Evolutionary conservation across 2,888 invertebrate species (phyloP), one percentile per base, ranked within the genome.

Genomic region (Brachyptera putata): DNA sequence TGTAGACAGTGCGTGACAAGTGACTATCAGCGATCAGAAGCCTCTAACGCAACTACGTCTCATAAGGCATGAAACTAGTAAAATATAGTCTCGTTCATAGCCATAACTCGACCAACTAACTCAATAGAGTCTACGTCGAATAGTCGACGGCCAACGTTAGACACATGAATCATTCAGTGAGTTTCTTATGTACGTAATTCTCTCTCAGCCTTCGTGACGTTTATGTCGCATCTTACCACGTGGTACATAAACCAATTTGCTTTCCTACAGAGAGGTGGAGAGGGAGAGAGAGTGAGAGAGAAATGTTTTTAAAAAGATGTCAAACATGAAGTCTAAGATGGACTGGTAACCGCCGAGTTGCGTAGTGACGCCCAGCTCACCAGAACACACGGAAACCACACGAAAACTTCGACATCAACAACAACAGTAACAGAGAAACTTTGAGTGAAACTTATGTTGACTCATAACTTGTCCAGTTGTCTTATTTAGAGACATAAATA

Each of bases 281-380:
- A n/a, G n/a, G n/a, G n/a, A n/a, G n/a, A n/a, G n/a, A 46, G 4
- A 43, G 18, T 46, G 5, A 30, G 11, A 11, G 11, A 30, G 43
- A 16, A 14, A 43, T 43, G 43, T 43, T 43, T 43, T 21, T 30
- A 21, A 21, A 37, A 43, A 18, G 43, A 43, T 21, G 43, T 43
- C 43, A 43, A 18, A 43, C 16, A 69, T 68, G 70, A 11, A 5
- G 30, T n/a, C n/a, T n/a, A n/a, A n/a, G n/a, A n/a, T n/a, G 30
- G 11, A 5, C 30, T 11, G 30, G 30, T 30, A 5, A 7, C 30
- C 30, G 30, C 30, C 68, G 69, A 68, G 68, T 72, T 70, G 71
- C 72, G 72, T n/a, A 73, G 73, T 60, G 60, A 56, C 56, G 41
- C 57, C n/a, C n/a, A n/a, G n/a, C n/a, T n/a, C n/a, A n/a, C n/a